Conservation (phyloP, 2,888 invertebrate genomes). For the Periphyllus acericola region DNA sequence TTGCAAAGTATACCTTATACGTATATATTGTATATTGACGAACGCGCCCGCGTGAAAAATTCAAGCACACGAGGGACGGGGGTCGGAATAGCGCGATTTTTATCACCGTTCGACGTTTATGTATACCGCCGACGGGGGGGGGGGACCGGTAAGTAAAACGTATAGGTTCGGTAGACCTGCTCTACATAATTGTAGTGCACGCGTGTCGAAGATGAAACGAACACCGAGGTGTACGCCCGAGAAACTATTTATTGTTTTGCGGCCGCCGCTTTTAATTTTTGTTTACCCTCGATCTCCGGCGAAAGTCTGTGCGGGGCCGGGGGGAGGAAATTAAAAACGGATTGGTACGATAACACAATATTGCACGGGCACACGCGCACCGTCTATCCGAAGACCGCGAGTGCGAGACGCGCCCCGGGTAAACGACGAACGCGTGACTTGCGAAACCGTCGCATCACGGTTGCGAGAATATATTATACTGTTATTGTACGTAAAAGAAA, state of each 20-base stretch:
- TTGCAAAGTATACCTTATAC: background rate
- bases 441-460: slow-evolving; percentile 1
- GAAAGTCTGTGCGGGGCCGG: too few relatives aligned
- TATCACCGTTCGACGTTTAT: background rate
- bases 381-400: background rate
- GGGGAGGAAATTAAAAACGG: too few relatives aligned
- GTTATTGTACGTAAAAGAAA: slow-evolving; percentile 34
- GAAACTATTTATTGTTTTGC: too few relatives aligned
- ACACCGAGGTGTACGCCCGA: too few relatives aligned
- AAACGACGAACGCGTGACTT: slow-evolving; percentile 15
- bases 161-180: too few relatives aligned
- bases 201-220: too few relatives aligned
- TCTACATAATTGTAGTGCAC: too few relatives aligned
- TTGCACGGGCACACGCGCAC: too few relatives aligned
- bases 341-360: too few relatives aligned
- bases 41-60: background rate
- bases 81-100: background rate
- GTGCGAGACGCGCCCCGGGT: background rate
- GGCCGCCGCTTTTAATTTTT: too few relatives aligned
- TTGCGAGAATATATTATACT: slow-evolving; percentile 40
- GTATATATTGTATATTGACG: slow-evolving; percentile 10
- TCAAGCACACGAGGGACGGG: background rate
- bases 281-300: too few relatives aligned
- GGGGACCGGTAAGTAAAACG: background rate
- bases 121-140: background rate